Evolutionary conservation across 30 jellyfish, hydroid and myxozoan species (phyloP), one percentile per base, ranked within the genome.

Genomic region (Turritopsis dohrnii): DNA sequence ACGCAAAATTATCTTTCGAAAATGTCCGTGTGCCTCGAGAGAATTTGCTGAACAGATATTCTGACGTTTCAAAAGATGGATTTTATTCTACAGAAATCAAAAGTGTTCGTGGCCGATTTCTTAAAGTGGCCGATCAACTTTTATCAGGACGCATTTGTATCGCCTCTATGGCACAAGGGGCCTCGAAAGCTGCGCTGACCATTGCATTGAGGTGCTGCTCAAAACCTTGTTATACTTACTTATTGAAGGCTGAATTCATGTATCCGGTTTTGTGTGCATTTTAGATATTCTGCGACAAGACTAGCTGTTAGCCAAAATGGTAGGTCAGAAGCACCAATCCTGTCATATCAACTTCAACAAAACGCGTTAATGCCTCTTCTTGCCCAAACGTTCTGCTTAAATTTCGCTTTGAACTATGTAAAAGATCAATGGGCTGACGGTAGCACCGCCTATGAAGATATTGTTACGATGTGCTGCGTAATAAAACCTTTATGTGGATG

Each of bases 1-100:
- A 91, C 81, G 97, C 96, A 74, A 87, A 91, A 82, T 81, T 90
- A 79, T 26, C 92, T 82, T 92, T 92, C 74, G 88, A 92, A 29
- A 88, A 92, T 53, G 96, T 92, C n/a, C 95, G 98, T 4, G 96
- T 92, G 31, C 96, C 98, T 13, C 81, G 96, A n/a, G 93, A 85
- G 76, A 87, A 88, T 53, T 89, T 92, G 72, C 81, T 92, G 76
- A 87, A 92, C 87, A 90, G 85, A 66, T 54, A 87, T 79, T 87
- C 96, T 7, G 96, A 88, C 71, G 96, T 92, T 29, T 84, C 73
- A n/a, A 88, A 84, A 54, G 95, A 88, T 52, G 98, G 98, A 18
- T 81, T 79, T 9, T 92, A 82, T 88, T 31, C 84, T 18, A 92
- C 96, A 83, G 60, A 60, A 25, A 86, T 86, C 71, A 93, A 92